These are phyloP conservation scores for Cariama cristata DNA, from an alignment of 2,113 vertebrate species.

Conservation along the genomic window DNA sequence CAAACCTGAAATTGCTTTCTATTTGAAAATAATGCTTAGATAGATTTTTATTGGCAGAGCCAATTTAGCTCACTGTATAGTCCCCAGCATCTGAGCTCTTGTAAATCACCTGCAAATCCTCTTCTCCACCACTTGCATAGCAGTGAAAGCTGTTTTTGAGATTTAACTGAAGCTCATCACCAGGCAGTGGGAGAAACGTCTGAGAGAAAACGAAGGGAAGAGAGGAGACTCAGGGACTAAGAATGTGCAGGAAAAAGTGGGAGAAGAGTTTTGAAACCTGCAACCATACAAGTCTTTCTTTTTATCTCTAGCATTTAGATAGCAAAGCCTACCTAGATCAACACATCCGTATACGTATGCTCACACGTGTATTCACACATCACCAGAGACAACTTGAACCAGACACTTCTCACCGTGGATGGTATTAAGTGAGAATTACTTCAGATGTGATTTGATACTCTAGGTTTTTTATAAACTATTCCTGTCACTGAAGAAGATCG, in stretches of 20 bases:
- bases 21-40: slow-evolving; percentile 22
- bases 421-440: neutral
- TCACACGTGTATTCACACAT: neutral
- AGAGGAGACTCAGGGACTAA: neutral
- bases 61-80: neutral
- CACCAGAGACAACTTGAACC: neutral
- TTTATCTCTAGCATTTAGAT: neutral
- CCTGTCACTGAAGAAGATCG: neutral
- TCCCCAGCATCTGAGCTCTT: neutral
- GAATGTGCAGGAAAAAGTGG: neutral
- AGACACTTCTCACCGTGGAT: neutral
- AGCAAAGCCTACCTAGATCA: neutral
- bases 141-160: neutral
- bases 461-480: neutral
- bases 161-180: neutral
- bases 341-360: neutral
- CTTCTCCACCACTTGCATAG: neutral
- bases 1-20: slow-evolving; percentile 32
- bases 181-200: neutral
- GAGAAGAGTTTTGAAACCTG: neutral
- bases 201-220: neutral
- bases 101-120: neutral
- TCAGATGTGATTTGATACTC: neutral
- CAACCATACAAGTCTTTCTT: neutral
- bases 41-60: slow-evolving; percentile 10